Evolutionary conservation across 2,113 vertebrate species (phyloP).

Genomic region (Tachysurus fulvidraco): DNA sequence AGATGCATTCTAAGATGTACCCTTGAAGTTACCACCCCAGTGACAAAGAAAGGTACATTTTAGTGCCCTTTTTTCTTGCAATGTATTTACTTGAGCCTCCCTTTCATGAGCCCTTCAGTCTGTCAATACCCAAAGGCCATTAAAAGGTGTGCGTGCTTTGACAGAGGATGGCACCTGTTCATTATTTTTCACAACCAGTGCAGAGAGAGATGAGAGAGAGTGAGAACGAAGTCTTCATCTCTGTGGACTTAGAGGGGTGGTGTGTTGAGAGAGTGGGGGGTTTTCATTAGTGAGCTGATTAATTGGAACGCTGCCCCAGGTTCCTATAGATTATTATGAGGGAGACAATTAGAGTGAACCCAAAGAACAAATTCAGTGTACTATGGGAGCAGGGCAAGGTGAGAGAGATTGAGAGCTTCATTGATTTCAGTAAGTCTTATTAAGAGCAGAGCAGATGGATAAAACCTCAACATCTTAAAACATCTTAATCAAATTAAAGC

Average conservation of each 20-base stretch:
- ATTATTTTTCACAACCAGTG: slow-evolving; percentile 21
- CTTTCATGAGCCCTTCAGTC: neutral
- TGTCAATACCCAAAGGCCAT: slow-evolving; percentile 4
- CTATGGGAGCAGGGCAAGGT: neutral
- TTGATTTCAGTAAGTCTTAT: slow-evolving; percentile 16
- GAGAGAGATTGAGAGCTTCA: neutral
- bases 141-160: slow-evolving; percentile 1
- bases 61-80: neutral
- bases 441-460: neutral
- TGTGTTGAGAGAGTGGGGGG: slow-evolving; percentile 4
- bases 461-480: slow-evolving; percentile 2
- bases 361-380: slow-evolving; percentile 32
- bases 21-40: neutral
- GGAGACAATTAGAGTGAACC: slow-evolving; percentile 40
- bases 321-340: slow-evolving; percentile 42
- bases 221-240: slow-evolving; percentile 16
- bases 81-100: slow-evolving; percentile 9
- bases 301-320: slow-evolving; percentile 32
- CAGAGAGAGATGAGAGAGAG: neutral
- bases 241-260: slow-evolving; percentile 25
- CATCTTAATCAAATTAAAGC: neutral
- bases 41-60: neutral
- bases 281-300: slow-evolving; percentile 37
- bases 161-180: neutral
- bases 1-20: neutral